phyloP scores from a whole-genome alignment of 2,888 invertebrate genomes.

The Tridacna gigas region DNA sequence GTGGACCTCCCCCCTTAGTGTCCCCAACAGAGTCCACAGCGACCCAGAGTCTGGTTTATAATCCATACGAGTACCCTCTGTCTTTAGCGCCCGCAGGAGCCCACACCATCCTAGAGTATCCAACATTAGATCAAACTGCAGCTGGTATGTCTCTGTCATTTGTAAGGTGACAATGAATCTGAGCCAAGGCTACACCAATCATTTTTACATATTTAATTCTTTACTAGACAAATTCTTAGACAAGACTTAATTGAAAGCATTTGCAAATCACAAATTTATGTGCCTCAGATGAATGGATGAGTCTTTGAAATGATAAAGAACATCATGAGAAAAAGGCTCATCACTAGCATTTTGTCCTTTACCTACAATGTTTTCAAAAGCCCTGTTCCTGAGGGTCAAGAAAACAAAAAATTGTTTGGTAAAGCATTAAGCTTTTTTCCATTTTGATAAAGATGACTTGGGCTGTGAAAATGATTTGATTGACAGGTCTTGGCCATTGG shows the following conservation, averaged over 20 bases:
- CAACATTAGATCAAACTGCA: conserved; percentile 76
- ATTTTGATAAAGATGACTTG: no score
- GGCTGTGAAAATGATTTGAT: no score
- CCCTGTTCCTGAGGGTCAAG: no score
- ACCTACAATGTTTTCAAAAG: no score
- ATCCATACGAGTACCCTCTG: conserved; percentile 77
- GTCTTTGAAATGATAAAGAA: neutral
- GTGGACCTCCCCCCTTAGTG: conserved; percentile 87
- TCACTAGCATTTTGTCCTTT: no score
- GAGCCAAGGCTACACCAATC: neutral
- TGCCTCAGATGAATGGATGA: no score
- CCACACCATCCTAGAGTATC: conserved; percentile 77
- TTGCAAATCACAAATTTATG: neutral
- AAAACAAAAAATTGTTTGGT: no score
- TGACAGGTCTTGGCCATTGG: no score
- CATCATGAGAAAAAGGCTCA: neutral
- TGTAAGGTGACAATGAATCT: conserved; percentile 62
- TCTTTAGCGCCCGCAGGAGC: conserved; percentile 68
- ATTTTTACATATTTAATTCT: neutral
- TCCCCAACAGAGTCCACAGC: conserved; percentile 88
- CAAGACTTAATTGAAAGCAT: neutral
- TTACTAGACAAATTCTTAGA: neutral
- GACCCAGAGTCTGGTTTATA: conserved; percentile 73
- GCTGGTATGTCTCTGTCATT: conserved; percentile 79
- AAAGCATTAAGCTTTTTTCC: no score